Percentiles rank a stretch among this genome's conserved stretches.
These are phyloP conservation scores for Apis mellifera DNA, from an alignment of 1,140 invertebrate species.

Conservation along the genomic window DNA sequence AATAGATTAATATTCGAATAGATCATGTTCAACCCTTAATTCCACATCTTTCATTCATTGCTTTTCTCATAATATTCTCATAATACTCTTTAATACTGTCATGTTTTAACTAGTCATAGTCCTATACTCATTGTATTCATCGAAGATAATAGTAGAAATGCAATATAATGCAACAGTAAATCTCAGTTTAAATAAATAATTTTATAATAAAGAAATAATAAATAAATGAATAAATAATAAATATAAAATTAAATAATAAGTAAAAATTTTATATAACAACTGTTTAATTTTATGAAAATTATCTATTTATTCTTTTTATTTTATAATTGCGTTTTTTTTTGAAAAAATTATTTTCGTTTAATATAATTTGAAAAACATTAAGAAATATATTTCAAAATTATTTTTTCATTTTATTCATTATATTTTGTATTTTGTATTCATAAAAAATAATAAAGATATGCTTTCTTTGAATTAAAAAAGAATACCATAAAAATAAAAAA, in stretches of 20 bases:
- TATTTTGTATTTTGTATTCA: neutral
- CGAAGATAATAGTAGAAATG: constrained; percentile 14
- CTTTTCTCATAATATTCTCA: neutral
- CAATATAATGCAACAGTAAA: neutral
- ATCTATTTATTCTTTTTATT: neutral
- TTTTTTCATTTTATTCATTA: constrained; percentile 18
- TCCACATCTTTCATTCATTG: neutral
- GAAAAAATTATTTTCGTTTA: neutral
- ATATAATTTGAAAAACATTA: neutral
- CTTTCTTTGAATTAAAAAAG: neutral
- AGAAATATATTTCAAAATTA: neutral
- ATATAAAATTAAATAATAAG: too few relatives aligned
- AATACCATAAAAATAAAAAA: neutral
- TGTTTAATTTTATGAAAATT: neutral
- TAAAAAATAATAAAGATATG: too few relatives aligned
- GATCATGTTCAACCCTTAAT: neutral
- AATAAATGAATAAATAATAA: too few relatives aligned
- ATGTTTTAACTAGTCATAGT: neutral
- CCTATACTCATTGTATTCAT: neutral
- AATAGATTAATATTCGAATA: neutral
- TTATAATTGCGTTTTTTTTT: neutral
- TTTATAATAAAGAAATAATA: too few relatives aligned
- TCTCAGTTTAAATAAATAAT: neutral
- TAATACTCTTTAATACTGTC: neutral
- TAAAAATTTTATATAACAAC: neutral